Base-by-base conservation (phyloP, 2,797 vertebrate species). In the Cryptoprocta ferox region DNA sequence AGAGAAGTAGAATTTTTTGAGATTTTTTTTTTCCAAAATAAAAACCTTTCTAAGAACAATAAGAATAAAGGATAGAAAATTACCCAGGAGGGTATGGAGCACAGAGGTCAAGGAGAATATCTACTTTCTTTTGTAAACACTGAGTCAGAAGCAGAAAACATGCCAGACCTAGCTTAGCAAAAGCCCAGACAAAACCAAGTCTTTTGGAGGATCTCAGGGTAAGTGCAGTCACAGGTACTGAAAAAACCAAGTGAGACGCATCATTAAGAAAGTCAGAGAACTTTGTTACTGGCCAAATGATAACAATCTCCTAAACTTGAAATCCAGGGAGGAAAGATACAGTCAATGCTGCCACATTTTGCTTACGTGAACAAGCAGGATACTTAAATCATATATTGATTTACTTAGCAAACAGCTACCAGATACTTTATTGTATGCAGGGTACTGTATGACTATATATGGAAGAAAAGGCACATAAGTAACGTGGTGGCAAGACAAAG, bases 1-100 rank as follows among this genome's bases (percentile, higher is more conserved):
- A 81, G 42, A 63, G 35, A 0, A 78, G 9, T 28, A 48, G 56
- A 30, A 37, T 71, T 30, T 42, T 82, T 37, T 78, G 70, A 86
- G 21, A 78, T 2, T 59, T 92, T 89, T 96, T 87, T 53, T 61
- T 96, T 92, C 53, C 53, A 94, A 89, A 90, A 92, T 45, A 70
- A 81, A 97, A 94, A 42, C 8, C 5, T 76, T 84, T 73, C 59
- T 37, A 95, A 86, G 76, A 95, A 63, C 35, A 84, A 8, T 63
- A 63, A 93, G 66, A 79, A 79, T 68, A 89, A 84, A 97, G 19
- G 30, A 61, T 66, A 21, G 59, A 21, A 1, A 89, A 81, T 63
- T 63, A 53, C 14, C 32, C 9, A 39, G 19, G 83, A 53, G 9
- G n/a, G 8, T 37, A 53, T 1, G 37, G 48, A 12, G 3, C 35